Conservation (phyloP, 2,888 invertebrate species). For the Hofmannophila pseudospretella region DNA sequence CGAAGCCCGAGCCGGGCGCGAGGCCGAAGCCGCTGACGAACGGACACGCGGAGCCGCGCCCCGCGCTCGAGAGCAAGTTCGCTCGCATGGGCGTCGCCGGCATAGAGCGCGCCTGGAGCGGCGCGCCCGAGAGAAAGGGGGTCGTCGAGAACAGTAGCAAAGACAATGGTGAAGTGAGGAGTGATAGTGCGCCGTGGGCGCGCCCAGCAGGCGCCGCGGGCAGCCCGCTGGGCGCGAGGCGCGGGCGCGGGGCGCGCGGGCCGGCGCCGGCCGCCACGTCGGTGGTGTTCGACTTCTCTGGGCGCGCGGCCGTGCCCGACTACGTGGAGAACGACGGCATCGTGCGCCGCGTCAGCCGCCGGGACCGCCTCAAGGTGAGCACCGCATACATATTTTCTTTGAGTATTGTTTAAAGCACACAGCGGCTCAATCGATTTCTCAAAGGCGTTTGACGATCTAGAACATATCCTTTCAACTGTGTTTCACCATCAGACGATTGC, state of each 20-base stretch:
- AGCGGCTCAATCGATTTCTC: no score
- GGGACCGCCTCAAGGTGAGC: conserved; percentile 85
- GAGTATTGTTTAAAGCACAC: no score
- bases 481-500: no score
- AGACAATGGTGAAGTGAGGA: conserved; percentile 15
- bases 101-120: conserved; percentile 57
- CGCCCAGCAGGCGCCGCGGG: background rate
- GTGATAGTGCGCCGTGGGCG: conserved; percentile 23
- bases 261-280: conserved; percentile 78
- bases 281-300: conserved; percentile 92
- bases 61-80: conserved; percentile 11
- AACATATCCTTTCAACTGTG: no score
- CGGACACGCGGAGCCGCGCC: conserved; percentile 29
- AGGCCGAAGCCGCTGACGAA: conserved; percentile 29
- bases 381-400: no score
- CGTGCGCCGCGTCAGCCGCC: conserved; percentile 81
- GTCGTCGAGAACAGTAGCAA: conserved; percentile 15
- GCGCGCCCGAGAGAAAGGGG: conserved; percentile 28
- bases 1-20: conserved; percentile 6
- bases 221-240: conserved; percentile 24
- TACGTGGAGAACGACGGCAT: conserved; percentile 94
- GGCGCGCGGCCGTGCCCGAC: conserved; percentile 91
- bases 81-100: conserved; percentile 25
- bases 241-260: conserved; percentile 25
- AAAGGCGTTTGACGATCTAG: no score